Evolutionary conservation across 2,113 vertebrate genomes (phyloP).

Genomic region (Anoura caudifer): DNA sequence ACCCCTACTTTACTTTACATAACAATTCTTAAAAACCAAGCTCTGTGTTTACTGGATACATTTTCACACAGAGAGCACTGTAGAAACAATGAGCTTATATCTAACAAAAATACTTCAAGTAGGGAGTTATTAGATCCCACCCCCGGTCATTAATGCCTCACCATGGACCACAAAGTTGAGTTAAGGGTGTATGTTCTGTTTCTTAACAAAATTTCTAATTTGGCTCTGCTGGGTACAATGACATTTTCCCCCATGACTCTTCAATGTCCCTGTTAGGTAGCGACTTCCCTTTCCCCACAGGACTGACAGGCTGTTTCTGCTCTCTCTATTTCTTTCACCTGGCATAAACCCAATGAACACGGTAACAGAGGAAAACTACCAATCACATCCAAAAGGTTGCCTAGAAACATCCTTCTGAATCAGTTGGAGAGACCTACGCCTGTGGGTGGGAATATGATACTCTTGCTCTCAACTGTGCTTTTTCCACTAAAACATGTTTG

Average conservation of each 20-base stretch:
- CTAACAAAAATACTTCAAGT: background rate
- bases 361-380: background rate
- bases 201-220: background rate
- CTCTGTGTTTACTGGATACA: background rate
- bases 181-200: background rate
- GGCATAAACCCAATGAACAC: background rate
- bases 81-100: background rate
- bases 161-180: background rate
- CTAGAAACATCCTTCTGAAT: background rate
- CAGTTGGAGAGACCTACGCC: background rate
- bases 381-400: background rate
- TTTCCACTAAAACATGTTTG: background rate
- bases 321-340: background rate
- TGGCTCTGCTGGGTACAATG: background rate
- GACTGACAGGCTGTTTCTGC: background rate
- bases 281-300: background rate
- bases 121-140: background rate
- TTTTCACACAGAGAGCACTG: background rate
- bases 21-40: background rate
- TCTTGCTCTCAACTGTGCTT: background rate
- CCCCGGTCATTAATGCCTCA: background rate
- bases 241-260: background rate
- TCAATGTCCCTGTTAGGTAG: background rate
- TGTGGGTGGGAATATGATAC: background rate
- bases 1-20: background rate